phyloP scores from a whole-genome alignment of 2,113 vertebrate genomes.

The Pogona vitticeps region DNA sequence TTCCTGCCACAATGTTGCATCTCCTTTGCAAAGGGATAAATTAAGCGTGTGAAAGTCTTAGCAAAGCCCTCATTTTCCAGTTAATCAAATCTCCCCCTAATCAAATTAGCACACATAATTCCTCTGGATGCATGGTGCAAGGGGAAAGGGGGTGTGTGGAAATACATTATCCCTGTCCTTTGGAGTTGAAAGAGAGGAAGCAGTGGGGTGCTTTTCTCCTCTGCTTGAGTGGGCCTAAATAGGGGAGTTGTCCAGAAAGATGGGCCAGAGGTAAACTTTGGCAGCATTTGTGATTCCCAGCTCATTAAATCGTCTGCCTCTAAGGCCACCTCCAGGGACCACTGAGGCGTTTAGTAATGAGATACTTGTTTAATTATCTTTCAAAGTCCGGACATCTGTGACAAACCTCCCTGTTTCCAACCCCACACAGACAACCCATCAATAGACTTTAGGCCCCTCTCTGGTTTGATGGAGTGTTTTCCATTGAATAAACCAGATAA shows the following conservation, averaged over 20 bases:
- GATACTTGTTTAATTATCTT: slow-evolving; percentile 99
- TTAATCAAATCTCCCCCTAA: slow-evolving; percentile 99
- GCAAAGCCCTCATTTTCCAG: slow-evolving; percentile 99
- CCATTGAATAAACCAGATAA: slow-evolving; percentile 99
- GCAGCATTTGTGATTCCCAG: slow-evolving; percentile 96
- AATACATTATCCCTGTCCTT: slow-evolving; percentile 96
- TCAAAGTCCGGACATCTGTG: slow-evolving; percentile 99
- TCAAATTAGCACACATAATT: slow-evolving; percentile 99
- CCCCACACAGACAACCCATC: slow-evolving; percentile 97
- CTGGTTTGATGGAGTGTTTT: slow-evolving; percentile 99
- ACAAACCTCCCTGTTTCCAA: slow-evolving; percentile 87
- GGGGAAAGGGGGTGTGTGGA: slow-evolving; percentile 40
- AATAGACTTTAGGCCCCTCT: slow-evolving; percentile 96
- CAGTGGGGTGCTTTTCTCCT: slow-evolving; percentile 94
- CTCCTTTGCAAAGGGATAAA: slow-evolving; percentile 99
- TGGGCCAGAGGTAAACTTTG: slow-evolving; percentile 93
- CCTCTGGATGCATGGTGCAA: slow-evolving; percentile 93
- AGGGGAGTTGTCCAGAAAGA: slow-evolving; percentile 91
- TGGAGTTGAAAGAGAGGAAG: slow-evolving; percentile 95
- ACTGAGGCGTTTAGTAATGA: slow-evolving; percentile 98
- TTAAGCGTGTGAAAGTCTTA: slow-evolving; percentile 99
- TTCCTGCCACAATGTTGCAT: slow-evolving; percentile 99
- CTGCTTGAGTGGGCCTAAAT: slow-evolving; percentile 94
- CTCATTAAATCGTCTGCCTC: slow-evolving; percentile 98
- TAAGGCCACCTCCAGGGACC: slow-evolving; percentile 96